A percentile compares a stretch with the other conserved stretches of the same genome.
Evolutionary conservation across 1,140 invertebrate species (phyloP).

Genomic region (Conus betulinus): DNA sequence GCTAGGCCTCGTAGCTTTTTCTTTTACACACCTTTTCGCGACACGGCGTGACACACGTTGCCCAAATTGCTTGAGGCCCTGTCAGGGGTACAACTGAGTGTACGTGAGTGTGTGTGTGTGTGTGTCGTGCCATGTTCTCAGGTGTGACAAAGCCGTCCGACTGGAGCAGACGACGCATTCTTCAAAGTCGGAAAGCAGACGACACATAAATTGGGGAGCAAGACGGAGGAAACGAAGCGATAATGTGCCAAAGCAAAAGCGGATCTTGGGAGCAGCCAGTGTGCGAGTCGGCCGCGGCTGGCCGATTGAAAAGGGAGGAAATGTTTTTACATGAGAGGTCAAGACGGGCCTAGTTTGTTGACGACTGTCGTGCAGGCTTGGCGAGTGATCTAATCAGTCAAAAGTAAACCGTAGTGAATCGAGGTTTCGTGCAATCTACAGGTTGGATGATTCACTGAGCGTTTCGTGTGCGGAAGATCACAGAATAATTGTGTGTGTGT

Average conservation of each 20-base stretch:
- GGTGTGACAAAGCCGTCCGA: not conserved
- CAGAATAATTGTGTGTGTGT: too few relatives aligned
- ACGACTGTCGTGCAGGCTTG: too few relatives aligned
- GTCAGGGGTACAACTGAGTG: not conserved
- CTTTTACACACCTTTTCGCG: not conserved
- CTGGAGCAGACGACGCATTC: conserved; percentile 10
- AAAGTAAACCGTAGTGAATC: too few relatives aligned
- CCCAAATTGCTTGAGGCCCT: not conserved
- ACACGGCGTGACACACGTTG: not conserved
- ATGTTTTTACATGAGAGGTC: not conserved
- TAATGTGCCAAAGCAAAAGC: not conserved
- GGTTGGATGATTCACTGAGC: too few relatives aligned
- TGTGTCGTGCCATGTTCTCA: not conserved
- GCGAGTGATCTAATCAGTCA: too few relatives aligned
- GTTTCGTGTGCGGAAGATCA: too few relatives aligned
- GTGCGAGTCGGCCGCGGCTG: not conserved
- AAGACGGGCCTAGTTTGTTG: too few relatives aligned
- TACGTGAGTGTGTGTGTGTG: not conserved
- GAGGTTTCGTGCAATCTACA: too few relatives aligned
- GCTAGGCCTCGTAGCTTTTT: not conserved
- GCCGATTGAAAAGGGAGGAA: not conserved
- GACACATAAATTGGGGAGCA: not conserved
- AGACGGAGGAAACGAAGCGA: not conserved
- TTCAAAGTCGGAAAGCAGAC: not conserved
- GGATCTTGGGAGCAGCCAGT: not conserved